Conservation (phyloP, 1,140 invertebrate species). For the Drosophila willistoni region DNA sequence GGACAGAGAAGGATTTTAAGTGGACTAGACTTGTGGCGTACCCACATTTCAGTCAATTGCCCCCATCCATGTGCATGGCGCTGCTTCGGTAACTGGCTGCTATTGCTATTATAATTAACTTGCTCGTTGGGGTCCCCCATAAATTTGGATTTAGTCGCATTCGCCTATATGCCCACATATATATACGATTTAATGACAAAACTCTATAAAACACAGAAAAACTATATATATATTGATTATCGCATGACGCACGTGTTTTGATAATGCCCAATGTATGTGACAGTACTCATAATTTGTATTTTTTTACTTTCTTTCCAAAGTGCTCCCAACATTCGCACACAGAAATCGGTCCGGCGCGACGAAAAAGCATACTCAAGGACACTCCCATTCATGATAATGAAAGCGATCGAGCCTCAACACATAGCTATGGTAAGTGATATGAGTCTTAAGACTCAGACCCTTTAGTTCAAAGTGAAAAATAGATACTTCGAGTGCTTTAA, state of each 20-base stretch:
- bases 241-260: constrained; percentile 4
- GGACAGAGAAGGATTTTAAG: constrained; percentile 1
- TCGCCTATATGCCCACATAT: neutral
- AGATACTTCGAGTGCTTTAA: too few relatives aligned
- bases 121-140: constrained; percentile 26
- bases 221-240: constrained; percentile 33
- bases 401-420: constrained; percentile 71
- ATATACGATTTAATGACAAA: constrained; percentile 4
- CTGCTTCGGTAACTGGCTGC: neutral
- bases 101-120: constrained; percentile 42
- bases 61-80: too few relatives aligned
- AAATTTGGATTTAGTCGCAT: constrained; percentile 46
- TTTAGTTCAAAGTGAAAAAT: neutral
- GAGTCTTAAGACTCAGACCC: neutral
- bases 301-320: constrained; percentile 38
- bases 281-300: constrained; percentile 15
- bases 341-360: constrained; percentile 84
- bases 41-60: constrained; percentile 14
- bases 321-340: constrained; percentile 77
- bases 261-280: constrained; percentile 12
- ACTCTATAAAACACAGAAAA: neutral
- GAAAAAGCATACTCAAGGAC: constrained; percentile 87
- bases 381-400: constrained; percentile 75
- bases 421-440: constrained; percentile 72
- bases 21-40: neutral